phyloP scores from a whole-genome alignment of 2,113 vertebrate genomes.

The Leucoraja erinaceus region DNA sequence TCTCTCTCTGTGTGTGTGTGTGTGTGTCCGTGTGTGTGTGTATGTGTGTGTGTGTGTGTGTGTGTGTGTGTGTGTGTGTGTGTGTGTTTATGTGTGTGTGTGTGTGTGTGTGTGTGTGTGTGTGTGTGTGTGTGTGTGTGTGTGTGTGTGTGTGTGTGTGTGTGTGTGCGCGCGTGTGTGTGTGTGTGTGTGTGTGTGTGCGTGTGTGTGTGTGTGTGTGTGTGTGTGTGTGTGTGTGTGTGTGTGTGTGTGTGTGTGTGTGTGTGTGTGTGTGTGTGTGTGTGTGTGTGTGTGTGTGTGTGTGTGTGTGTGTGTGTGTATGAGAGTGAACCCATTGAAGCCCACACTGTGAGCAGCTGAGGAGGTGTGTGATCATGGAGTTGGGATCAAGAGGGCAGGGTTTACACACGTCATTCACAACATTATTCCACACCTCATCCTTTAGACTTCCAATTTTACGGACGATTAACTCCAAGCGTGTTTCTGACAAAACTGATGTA shows the following conservation, averaged over 20 bases:
- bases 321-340: no score
- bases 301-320: neutral
- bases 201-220: no score
- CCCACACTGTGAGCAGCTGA: neutral
- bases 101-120: no score
- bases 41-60: neutral
- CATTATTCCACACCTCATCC: constrained; percentile 34
- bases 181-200: no score
- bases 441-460: constrained; percentile 46
- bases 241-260: no score
- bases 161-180: no score
- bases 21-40: neutral
- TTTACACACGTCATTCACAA: constrained; percentile 15
- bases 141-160: no score
- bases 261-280: no score
- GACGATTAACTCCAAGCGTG: constrained; percentile 45
- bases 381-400: neutral
- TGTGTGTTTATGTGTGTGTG: no score
- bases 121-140: no score
- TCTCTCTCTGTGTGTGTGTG: neutral
- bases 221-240: neutral
- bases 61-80: no score
- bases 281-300: no score
- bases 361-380: neutral
- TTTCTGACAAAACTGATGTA: constrained; percentile 45